phyloP scores from a whole-genome alignment of 2,797 vertebrate species.

The Sebastes matsubarae region DNA sequence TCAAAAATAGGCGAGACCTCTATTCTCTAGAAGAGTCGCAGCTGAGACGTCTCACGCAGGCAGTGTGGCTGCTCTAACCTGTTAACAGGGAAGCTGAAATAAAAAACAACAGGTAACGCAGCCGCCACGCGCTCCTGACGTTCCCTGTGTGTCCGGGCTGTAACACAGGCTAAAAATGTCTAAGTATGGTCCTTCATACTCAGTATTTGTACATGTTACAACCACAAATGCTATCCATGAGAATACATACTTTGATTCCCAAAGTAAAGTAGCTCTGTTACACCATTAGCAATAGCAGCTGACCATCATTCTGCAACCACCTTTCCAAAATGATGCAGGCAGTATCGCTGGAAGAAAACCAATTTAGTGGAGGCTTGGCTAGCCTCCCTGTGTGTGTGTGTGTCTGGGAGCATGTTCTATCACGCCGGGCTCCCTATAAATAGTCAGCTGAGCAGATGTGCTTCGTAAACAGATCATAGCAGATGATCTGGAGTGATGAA shows the following conservation, averaged over 20 bases:
- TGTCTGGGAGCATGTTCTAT: conserved; percentile 15
- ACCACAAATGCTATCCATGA: background rate
- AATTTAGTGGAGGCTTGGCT: background rate
- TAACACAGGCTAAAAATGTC: background rate
- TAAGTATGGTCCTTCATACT: background rate
- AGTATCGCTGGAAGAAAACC: background rate
- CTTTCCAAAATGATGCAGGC: conserved; percentile 3
- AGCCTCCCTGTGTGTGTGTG: background rate
- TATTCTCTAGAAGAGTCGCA: too few species aligned
- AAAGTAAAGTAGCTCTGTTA: background rate
- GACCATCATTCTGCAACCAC: conserved; percentile 4
- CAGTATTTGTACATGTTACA: background rate
- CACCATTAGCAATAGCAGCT: background rate
- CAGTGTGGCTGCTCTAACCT: too few species aligned
- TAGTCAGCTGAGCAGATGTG: conserved; percentile 58
- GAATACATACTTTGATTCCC: background rate
- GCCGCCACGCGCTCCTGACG: too few species aligned
- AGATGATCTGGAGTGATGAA: conserved; percentile 63
- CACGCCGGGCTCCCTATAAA: conserved; percentile 39
- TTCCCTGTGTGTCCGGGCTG: too few species aligned
- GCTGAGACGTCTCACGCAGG: too few species aligned
- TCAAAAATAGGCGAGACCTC: too few species aligned
- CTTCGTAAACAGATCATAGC: conserved; percentile 61
- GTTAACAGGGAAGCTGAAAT: too few species aligned
- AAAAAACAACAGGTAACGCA: too few species aligned